Conservation (phyloP, 2,797 vertebrate species). For the Trichosurus vulpecula region DNA sequence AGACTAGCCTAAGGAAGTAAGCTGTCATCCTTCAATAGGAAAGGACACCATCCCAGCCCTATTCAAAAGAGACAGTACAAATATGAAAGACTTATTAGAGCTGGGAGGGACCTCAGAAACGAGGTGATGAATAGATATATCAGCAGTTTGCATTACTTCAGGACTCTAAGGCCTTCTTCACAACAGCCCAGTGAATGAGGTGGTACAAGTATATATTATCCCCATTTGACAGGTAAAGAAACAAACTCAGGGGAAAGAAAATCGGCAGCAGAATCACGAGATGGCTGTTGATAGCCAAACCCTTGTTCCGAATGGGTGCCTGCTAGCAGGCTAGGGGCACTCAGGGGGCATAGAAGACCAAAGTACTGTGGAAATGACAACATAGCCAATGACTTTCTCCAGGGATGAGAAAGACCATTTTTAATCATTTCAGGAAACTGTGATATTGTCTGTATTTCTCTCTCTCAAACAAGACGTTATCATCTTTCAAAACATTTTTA, state of each 20-base stretch:
- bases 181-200: not conserved
- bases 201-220: not conserved
- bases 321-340: not conserved
- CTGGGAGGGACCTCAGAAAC: not conserved
- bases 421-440: slow-evolving; percentile 6
- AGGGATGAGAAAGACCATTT: not conserved
- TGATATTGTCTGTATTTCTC: not conserved
- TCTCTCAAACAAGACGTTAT: slow-evolving; percentile 31
- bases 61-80: not conserved
- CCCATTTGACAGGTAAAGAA: not conserved
- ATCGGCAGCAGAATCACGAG: not conserved
- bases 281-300: slow-evolving; percentile 58
- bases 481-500: slow-evolving; percentile 61
- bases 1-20: not conserved
- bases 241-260: not conserved
- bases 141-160: not conserved
- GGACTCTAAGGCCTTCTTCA: not conserved
- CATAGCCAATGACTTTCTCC: not conserved
- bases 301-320: not conserved
- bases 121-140: not conserved
- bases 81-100: not conserved
- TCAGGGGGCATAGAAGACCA: not conserved
- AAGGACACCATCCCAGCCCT: not conserved
- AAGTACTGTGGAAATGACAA: not conserved
- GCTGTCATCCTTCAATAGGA: not conserved